phyloP scores from a whole-genome alignment of 2,888 invertebrate species.

The Petrolisthes manimaculis region DNA sequence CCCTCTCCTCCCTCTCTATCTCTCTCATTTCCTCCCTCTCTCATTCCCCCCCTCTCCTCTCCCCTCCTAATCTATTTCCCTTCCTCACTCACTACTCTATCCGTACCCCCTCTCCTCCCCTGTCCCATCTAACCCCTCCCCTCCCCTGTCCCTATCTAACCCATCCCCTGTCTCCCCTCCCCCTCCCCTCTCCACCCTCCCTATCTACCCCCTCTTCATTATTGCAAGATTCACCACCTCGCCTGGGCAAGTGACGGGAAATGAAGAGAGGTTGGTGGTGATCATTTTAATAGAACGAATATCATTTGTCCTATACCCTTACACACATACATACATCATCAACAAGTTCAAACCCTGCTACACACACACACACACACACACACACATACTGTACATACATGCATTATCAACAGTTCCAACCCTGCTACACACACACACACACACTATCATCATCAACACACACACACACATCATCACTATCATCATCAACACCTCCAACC shows the following conservation, averaged over 20 bases:
- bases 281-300: neutral
- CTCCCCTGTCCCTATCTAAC: neutral
- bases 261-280: neutral
- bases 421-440: too few species aligned
- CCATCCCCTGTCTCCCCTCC: neutral
- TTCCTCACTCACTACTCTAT: neutral
- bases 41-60: neutral
- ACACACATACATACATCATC: too few species aligned
- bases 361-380: too few species aligned
- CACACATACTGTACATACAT: too few species aligned
- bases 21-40: neutral
- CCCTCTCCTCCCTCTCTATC: neutral
- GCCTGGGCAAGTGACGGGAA: neutral
- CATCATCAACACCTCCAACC: too few species aligned
- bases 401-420: too few species aligned
- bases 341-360: too few species aligned
- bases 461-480: neutral
- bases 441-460: neutral
- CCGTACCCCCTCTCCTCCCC: neutral
- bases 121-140: neutral
- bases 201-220: conserved; percentile 1
- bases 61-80: neutral
- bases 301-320: too few species aligned
- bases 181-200: neutral
- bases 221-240: neutral